Conservation (phyloP, 2,797 vertebrate species). For the Syndactyla subalaris region DNA sequence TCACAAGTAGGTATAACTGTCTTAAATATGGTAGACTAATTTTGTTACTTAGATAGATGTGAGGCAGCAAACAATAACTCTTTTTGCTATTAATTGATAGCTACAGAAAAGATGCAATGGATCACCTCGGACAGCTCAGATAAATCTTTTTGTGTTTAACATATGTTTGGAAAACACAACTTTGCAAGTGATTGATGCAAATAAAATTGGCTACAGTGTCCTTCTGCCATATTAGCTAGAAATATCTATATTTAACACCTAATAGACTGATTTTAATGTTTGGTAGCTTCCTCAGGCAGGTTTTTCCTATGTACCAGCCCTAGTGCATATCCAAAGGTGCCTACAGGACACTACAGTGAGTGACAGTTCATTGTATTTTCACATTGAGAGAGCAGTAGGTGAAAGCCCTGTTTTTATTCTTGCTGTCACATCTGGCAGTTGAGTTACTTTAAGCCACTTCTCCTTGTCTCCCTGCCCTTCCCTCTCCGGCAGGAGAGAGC, state of each 20-base stretch:
- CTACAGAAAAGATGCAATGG: constrained; percentile 12
- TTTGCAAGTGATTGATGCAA: constrained; percentile 25
- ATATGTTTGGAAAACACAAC: constrained; percentile 29
- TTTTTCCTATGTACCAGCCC: not conserved
- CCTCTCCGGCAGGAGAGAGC: not conserved
- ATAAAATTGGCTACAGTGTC: constrained; percentile 2
- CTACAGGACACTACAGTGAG: not conserved
- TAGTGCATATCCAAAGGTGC: not conserved
- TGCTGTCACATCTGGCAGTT: not conserved
- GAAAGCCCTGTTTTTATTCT: not conserved
- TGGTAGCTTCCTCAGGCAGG: not conserved
- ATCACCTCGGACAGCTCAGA: constrained; percentile 27
- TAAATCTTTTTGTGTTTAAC: constrained; percentile 14
- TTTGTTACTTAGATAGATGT: constrained; percentile 15
- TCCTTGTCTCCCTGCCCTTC: not conserved
- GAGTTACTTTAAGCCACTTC: not conserved
- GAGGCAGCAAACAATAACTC: constrained; percentile 5
- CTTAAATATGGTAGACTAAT: constrained; percentile 10
- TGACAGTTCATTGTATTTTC: not conserved
- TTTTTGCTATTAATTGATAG: constrained; percentile 26
- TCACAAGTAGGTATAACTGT: not conserved
- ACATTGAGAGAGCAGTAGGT: not conserved
- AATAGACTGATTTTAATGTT: not conserved
- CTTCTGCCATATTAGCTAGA: constrained; percentile 26
- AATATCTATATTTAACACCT: constrained; percentile 1